Conservation (phyloP, 2,113 vertebrate species). For the Anhinga anhinga region DNA sequence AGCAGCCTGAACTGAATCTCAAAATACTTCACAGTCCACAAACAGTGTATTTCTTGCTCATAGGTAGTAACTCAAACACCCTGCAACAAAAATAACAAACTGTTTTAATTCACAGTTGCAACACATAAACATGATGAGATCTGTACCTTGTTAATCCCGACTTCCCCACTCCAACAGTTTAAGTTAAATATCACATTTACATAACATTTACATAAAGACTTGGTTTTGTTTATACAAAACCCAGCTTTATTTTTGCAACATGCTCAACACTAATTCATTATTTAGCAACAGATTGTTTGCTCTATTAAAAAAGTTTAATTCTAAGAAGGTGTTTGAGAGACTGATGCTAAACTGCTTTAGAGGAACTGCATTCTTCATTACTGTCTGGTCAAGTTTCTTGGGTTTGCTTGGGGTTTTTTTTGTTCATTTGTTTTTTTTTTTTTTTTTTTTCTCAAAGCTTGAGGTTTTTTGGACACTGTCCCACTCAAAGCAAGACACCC, state of each 20-base stretch:
- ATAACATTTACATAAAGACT: conserved; percentile 66
- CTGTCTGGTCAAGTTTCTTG: background rate
- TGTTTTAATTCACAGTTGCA: conserved; percentile 38
- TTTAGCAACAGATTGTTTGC: conserved; percentile 51
- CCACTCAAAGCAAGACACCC: background rate
- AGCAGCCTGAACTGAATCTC: background rate
- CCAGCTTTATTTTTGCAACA: conserved; percentile 54
- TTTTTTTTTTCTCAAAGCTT: background rate
- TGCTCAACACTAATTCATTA: background rate
- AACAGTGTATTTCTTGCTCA: background rate
- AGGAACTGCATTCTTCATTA: no score
- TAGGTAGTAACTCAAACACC: background rate
- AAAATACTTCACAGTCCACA: background rate
- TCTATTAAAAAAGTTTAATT: background rate
- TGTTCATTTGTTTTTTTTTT: no score
- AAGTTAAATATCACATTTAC: conserved; percentile 67
- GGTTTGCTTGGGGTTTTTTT: background rate
- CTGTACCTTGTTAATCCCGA: conserved; percentile 56
- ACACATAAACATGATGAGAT: conserved; percentile 44
- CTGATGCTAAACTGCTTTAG: no score
- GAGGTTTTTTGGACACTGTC: background rate
- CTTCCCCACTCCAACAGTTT: conserved; percentile 44
- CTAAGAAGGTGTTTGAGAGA: background rate
- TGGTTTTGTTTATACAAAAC: conserved; percentile 49
- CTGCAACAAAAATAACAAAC: conserved; percentile 28